Base-by-base conservation (phyloP, 1,140 invertebrate species). In the Ctenoplectra terminalis region DNA sequence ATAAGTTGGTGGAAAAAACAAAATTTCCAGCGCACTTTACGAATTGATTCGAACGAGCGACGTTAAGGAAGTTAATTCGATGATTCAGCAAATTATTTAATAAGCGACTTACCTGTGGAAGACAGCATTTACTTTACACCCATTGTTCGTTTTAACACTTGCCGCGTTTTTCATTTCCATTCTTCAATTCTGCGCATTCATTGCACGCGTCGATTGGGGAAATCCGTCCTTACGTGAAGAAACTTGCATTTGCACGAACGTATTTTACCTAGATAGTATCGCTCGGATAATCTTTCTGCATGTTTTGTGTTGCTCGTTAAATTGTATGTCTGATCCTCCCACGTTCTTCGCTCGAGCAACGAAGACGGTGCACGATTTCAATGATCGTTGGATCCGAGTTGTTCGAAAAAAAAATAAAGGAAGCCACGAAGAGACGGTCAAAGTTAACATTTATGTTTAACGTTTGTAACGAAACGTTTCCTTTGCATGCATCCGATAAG, bases 191-290 rank as follows among this genome's bases (percentile, higher is more conserved):
- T 15, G 20, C 66, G 11, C 3, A n/a, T 69, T 13, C 29, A 34
- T 50, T 70, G 29, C 67, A 70, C 46, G 67, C 6, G 20, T n/a
- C 13, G 11, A 43, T 69, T 69, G 61, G 61, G 61, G 37, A 63
- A 63, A 63, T 40, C 20, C 29, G 9, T 69, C 2, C 26, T 50
- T 50, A 69, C 46, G 43, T 31, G 66, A 69, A 48, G 9, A n/a
- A 70, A 70, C n/a, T 34, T 20, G 20, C 31, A 50, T 52, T n/a
- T 34, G 29, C 46, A 70, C 23, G 46, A 37, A 13, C 29, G 34
- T 29, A 5, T 43, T 40, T 56, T 71, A 29, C 17, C 63, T n/a
- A 46, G n/a, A 0, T 0, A 6, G n/a, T 29, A 13, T 15, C 15
- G 13, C 26, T 5, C 37, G 13, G 13, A 43, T 60, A 13, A 60